Base-by-base conservation (phyloP, 2,113 vertebrate genomes). In the Albula goreensis region DNA sequence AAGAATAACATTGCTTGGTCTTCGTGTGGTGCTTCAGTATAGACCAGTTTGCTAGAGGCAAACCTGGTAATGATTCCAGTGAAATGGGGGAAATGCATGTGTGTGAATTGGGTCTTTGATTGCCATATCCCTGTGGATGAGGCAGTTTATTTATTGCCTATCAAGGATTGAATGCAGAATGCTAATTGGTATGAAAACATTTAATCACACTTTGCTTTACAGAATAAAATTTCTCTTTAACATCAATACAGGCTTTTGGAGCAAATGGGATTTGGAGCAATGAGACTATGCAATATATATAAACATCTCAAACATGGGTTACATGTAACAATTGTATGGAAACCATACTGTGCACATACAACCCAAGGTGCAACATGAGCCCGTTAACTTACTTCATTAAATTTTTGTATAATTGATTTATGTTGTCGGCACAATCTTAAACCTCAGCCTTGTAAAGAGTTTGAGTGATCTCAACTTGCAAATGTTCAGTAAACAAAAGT, bases 1-100 rank as follows among this genome's bases (percentile, higher is more conserved):
- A 90, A 92, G 91, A 86, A 91, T 93, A 84, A 6, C 11, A 19
- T 2, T 6, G 4, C 78, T 82, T 87, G 77, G 90, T 3, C 7
- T 89, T 85, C 82, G 1, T 53, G 50, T 81, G 17, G 19, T n/a
- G 31, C 31, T 74, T n/a, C 70, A 74, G 70, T 10, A 31, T 74
- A 10, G 3, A 70, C 19, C 17, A 6, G 57, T 10, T 15, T 70
- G 25, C n/a, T 31, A 9, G 19, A 70, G 22, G 63, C 19, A 70
- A 22, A 70, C 22, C 53, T 41, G 31, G 31, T 41, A 41, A 41
- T 41, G 31, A 41, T 1, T 41, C 31, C 31, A 41, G 31, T 41
- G 31, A 41, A 41, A 41, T 66, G 0, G 57, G 1, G 12, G 12
- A 12, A 11, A 4, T 60, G 11, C 17, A 60, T 15, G 3, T 12